Evolutionary conservation across 2,797 vertebrate genomes (phyloP).

Genomic region (Alouatta caraya): DNA sequence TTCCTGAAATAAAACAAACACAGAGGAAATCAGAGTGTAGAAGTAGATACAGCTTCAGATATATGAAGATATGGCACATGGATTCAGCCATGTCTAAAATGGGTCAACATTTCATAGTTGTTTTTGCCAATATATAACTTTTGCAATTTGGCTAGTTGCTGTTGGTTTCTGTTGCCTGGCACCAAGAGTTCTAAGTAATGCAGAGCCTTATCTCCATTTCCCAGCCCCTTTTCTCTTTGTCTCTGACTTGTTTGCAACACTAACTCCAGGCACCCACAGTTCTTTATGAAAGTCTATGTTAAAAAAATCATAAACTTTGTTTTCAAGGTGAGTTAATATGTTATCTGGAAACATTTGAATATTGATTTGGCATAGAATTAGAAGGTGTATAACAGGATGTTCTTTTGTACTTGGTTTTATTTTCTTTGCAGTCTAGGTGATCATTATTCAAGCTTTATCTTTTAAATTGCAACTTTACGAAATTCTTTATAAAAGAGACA

Average conservation of each 20-base stretch:
- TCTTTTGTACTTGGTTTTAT: not conserved
- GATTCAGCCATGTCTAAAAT: not conserved
- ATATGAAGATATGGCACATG: not conserved
- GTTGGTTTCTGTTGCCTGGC: not conserved
- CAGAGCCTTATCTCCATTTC: not conserved
- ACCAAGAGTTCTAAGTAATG: not conserved
- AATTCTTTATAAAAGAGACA: not conserved
- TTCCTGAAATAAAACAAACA: not conserved
- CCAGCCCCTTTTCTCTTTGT: not conserved
- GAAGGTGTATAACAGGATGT: not conserved
- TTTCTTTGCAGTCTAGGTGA: not conserved
- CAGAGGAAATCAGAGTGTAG: not conserved
- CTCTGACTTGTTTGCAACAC: not conserved
- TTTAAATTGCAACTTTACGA: not conserved
- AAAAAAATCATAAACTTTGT: not conserved
- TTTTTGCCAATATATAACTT: not conserved
- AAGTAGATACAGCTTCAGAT: not conserved
- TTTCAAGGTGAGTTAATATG: constrained; percentile 8
- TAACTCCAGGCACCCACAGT: not conserved
- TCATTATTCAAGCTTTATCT: not conserved
- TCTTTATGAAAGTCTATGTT: not conserved
- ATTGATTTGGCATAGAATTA: not conserved
- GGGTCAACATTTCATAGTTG: not conserved
- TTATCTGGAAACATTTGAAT: not conserved
- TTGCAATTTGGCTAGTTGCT: not conserved